Evolutionary conservation across 1,140 invertebrate genomes (phyloP).

Genomic region (Apocrypta bakeri): DNA sequence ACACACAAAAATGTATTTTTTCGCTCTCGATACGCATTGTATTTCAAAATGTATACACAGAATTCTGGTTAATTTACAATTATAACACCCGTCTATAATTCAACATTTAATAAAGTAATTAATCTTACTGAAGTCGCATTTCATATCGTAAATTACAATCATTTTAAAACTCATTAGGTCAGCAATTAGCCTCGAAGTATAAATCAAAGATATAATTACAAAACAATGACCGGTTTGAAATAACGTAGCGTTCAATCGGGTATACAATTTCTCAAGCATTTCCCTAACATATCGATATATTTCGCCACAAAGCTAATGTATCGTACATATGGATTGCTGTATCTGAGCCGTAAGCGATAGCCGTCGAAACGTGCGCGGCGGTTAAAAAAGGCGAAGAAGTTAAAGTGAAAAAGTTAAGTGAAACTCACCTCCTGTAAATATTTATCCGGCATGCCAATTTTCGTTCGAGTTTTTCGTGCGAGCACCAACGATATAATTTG

Average conservation of each 20-base stretch:
- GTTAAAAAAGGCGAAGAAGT: slow-evolving; percentile 1
- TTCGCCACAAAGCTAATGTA: too few species aligned
- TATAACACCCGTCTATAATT: background rate
- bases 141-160: background rate
- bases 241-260: background rate
- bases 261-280: background rate
- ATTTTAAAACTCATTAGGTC: background rate
- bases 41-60: background rate
- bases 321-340: too few species aligned
- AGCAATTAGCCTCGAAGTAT: background rate
- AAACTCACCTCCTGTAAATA: slow-evolving; percentile 65
- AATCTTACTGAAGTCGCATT: background rate
- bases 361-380: background rate
- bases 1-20: too few species aligned
- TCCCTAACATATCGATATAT: too few species aligned
- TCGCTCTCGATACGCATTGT: too few species aligned
- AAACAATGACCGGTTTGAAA: background rate
- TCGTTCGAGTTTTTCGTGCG: slow-evolving; percentile 70
- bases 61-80: background rate
- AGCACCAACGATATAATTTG: slow-evolving; percentile 72
- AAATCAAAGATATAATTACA: background rate
- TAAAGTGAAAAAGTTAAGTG: slow-evolving; percentile 52
- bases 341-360: slow-evolving; percentile 30
- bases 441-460: slow-evolving; percentile 70
- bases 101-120: background rate